phyloP scores from a whole-genome alignment of 2,888 invertebrate genomes.

The Baronia brevicornis region DNA sequence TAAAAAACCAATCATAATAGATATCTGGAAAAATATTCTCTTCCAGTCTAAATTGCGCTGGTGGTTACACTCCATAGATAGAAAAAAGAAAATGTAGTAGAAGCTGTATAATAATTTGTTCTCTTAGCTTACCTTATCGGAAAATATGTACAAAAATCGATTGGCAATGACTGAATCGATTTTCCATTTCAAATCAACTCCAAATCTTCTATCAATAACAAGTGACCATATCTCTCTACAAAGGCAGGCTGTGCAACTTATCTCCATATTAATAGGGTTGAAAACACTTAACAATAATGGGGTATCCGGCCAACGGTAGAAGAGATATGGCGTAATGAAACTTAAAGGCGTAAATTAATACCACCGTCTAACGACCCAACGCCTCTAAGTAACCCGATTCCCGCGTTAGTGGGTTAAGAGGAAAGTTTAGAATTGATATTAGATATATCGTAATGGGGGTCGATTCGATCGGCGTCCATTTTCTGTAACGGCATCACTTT shows the following conservation, averaged over 20 bases:
- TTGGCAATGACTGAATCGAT: too few relatives aligned
- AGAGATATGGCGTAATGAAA: conserved; percentile 12
- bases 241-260: conserved; percentile 8
- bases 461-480: conserved; percentile 9
- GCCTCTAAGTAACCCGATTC: conserved; percentile 43
- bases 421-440: conserved; percentile 25
- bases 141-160: too few relatives aligned
- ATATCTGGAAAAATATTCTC: too few relatives aligned
- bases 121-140: too few relatives aligned
- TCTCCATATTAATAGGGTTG: conserved; percentile 2
- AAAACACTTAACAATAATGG: conserved; percentile 4
- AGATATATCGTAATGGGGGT: conserved; percentile 10
- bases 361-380: conserved; percentile 39
- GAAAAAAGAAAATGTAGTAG: too few relatives aligned
- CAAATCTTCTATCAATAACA: conserved; percentile 8
- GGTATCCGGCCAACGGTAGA: background rate
- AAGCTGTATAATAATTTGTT: too few relatives aligned
- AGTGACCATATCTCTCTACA: conserved; percentile 1
- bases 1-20: too few relatives aligned
- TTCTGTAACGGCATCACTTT: conserved; percentile 6
- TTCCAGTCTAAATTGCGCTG: too few relatives aligned
- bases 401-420: conserved; percentile 43
- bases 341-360: conserved; percentile 17
- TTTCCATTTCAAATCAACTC: too few relatives aligned
- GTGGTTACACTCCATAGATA: too few relatives aligned